phyloP scores from a whole-genome alignment of 2,888 invertebrate species.

The Chromoteleia sp. region DNA sequence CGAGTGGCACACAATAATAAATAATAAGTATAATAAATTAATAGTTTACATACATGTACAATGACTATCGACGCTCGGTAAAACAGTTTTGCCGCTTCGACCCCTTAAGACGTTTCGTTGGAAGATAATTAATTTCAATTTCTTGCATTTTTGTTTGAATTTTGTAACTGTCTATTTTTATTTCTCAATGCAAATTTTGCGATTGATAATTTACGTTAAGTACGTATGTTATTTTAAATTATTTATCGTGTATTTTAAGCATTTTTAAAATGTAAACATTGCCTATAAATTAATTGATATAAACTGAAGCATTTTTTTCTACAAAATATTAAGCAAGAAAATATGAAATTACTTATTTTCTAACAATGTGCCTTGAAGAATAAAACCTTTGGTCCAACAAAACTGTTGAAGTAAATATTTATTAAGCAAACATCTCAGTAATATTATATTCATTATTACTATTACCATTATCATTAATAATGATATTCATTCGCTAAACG shows the following conservation, averaged over 20 bases:
- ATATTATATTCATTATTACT: conserved; percentile 50
- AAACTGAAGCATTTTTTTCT: too few species aligned
- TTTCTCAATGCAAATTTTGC: neutral
- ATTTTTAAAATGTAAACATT: too few species aligned
- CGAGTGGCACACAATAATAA: conserved; percentile 75
- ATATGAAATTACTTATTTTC: neutral
- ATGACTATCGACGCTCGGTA: conserved; percentile 74
- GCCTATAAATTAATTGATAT: too few species aligned
- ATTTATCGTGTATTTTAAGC: too few species aligned
- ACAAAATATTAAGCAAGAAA: too few species aligned
- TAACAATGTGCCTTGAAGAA: neutral
- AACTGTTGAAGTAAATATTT: conserved; percentile 37
- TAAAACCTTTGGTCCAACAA: conserved; percentile 7
- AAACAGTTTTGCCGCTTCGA: conserved; percentile 39
- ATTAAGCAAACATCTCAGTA: conserved; percentile 43
- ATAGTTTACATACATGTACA: conserved; percentile 72
- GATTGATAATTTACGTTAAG: too few species aligned
- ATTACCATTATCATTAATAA: conserved; percentile 35
- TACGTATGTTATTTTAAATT: too few species aligned
- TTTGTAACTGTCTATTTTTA: too few species aligned
- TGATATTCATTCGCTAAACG: conserved; percentile 39
- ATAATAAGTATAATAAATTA: conserved; percentile 66
- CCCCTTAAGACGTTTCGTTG: neutral
- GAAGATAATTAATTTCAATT: too few species aligned
- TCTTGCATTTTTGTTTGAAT: too few species aligned